These are phyloP conservation scores for Phaetusa simplex DNA, from an alignment of 2,113 vertebrate genomes.

Conservation along the genomic window DNA sequence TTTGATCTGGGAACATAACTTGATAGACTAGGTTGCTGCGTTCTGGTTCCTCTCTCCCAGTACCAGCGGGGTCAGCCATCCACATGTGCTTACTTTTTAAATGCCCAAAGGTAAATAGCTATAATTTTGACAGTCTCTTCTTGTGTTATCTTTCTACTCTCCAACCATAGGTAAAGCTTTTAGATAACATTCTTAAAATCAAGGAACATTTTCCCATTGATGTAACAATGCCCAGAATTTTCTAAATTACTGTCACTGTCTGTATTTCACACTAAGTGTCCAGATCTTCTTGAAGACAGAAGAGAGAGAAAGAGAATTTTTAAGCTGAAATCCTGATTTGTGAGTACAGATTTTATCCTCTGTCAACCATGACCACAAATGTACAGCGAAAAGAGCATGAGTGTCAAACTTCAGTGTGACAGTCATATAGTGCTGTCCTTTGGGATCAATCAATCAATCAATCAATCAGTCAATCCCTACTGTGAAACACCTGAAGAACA, in stretches of 20 bases:
- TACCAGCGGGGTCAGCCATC: slow-evolving; percentile 6
- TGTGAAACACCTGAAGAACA: neutral
- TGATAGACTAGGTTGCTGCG: slow-evolving; percentile 28
- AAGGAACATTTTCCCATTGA: neutral
- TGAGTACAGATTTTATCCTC: neutral
- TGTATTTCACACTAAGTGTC: neutral
- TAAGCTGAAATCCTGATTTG: neutral
- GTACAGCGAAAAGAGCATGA: neutral
- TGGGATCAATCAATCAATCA: neutral
- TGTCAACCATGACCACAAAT: neutral
- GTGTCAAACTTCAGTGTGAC: neutral
- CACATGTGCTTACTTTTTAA: neutral
- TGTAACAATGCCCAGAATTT: neutral
- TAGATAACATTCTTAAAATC: neutral
- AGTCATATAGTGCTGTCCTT: neutral
- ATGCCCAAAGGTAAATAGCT: neutral
- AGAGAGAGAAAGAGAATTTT: neutral
- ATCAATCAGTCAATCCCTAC: neutral
- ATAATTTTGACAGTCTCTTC: neutral
- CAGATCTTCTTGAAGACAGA: neutral
- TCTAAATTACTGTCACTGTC: neutral
- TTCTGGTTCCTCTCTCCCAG: slow-evolving; percentile 13
- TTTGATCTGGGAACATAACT: slow-evolving; percentile 47
- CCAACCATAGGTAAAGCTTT: neutral
- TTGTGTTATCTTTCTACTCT: neutral